These are phyloP conservation scores for Entomobrya proxima DNA, from an alignment of 2,888 invertebrate species.

Conservation along the genomic window DNA sequence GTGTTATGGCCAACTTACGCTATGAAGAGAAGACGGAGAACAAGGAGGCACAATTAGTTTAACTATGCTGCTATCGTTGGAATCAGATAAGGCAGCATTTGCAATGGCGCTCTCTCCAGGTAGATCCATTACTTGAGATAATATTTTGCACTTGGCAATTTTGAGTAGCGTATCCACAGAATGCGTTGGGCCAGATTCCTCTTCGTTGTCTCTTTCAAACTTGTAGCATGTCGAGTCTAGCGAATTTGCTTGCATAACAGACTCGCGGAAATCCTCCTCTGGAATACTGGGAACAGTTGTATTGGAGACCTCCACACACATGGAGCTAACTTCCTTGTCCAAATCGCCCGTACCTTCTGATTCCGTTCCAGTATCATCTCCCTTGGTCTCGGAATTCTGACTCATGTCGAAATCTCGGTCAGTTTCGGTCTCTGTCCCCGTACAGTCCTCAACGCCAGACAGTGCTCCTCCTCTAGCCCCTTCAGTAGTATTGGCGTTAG, in stretches of 20 bases:
- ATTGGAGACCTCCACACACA: neutral
- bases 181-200: conserved; percentile 8
- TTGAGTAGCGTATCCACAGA: conserved; percentile 24
- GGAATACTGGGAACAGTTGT: conserved; percentile 6
- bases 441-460: neutral
- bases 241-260: neutral
- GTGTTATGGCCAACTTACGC: neutral
- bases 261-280: neutral
- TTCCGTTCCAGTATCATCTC: conserved; percentile 10
- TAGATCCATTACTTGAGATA: neutral
- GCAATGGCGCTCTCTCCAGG: neutral
- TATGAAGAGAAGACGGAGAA: conserved; percentile 41
- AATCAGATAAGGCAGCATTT: neutral
- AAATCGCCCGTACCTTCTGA: neutral
- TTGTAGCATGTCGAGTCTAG: too few species aligned
- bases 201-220: too few species aligned
- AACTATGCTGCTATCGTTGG: neutral
- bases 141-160: conserved; percentile 22
- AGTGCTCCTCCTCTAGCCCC: neutral
- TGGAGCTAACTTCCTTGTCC: neutral
- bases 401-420: neutral
- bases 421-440: neutral
- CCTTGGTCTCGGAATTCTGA: neutral
- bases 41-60: conserved; percentile 23
- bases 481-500: neutral